Evolutionary conservation across 2,888 invertebrate genomes (phyloP), one percentile per base, ranked within the genome.

Genomic region (Melitaea athalia): DNA sequence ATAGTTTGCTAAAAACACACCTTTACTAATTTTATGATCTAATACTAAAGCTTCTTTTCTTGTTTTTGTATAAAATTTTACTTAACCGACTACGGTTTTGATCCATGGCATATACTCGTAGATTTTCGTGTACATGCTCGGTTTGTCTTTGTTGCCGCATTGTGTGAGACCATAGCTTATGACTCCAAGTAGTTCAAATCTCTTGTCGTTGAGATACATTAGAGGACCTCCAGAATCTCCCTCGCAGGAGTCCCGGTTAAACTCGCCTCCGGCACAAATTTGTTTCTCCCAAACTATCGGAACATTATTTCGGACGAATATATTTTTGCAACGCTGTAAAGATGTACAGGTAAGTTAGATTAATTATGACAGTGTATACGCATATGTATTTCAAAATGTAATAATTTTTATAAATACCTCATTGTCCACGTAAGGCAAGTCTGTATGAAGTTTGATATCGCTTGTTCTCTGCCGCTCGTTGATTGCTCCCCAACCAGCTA

Each of bases 211-310:
- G 2, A 83, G 77, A 14, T 80, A 79, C 91, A 95, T 94, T 6
- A 95, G 85, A 0, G 95, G 95, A 0, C 95, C 95, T 0, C 95
- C 95, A 55, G 94, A 94, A 77, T 95, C 95, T 0, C 95, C 95
- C 43, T 88, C 81, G 76, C 95, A 95, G 0, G 94, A 93, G 80
- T 95, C 95, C 74, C 89, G 89, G 3, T 91, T 92, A 10, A 55
- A 55, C 7, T 55, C 85, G 0, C 95, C 95, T 0, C 95, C 95
- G 0, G 94, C 94, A 79, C 95, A 95, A 2, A 95, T 74, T 63
- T 87, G 87, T 10, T 77, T 74, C 0, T 74, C 67, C 79, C 81
- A 79, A 15, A 87, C 47, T 0, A 71, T 31, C 0, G 66, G 49
- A 8, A 55, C 50, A 5, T 72, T 62, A n/a, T 53, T 64, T 15